These are phyloP conservation scores for Ceyx cyanopectus DNA, from an alignment of 2,113 vertebrate species.

Conservation along the genomic window DNA sequence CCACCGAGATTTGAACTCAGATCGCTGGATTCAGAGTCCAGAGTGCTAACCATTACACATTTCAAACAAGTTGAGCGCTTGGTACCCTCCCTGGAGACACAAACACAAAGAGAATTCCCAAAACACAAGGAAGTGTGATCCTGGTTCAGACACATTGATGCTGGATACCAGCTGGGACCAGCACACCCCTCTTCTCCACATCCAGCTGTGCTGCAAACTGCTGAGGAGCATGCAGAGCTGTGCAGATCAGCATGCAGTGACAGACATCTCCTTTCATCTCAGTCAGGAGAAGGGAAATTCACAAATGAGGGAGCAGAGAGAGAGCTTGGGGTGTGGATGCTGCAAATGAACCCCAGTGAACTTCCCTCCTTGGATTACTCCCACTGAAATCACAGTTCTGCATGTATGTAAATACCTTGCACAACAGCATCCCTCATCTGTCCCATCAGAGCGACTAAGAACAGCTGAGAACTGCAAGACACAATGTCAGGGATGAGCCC, in stretches of 20 bases:
- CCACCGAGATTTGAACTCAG: slow-evolving; percentile 95
- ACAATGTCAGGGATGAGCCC: background rate
- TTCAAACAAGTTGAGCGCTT: background rate
- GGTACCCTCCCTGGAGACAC: background rate
- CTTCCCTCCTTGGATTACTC: accelerated
- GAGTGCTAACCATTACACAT: slow-evolving; percentile 92
- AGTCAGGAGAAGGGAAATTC: background rate
- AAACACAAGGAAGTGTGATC: background rate
- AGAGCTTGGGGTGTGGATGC: background rate
- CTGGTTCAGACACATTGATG: background rate
- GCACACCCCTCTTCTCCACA: background rate
- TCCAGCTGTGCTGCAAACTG: background rate
- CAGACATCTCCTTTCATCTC: background rate
- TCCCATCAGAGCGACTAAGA: background rate
- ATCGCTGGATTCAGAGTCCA: slow-evolving; percentile 97
- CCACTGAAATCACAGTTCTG: background rate
- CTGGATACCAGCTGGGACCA: background rate
- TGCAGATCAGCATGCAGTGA: background rate
- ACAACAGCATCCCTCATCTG: background rate
- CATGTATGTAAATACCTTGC: accelerated
- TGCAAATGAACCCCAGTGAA: background rate
- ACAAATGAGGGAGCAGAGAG: background rate
- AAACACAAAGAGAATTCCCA: background rate
- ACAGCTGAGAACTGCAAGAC: background rate
- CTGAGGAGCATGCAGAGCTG: background rate